These are phyloP conservation scores for Zaprionus gabonicus DNA, from an alignment of 1,140 invertebrate species.

Conservation along the genomic window DNA sequence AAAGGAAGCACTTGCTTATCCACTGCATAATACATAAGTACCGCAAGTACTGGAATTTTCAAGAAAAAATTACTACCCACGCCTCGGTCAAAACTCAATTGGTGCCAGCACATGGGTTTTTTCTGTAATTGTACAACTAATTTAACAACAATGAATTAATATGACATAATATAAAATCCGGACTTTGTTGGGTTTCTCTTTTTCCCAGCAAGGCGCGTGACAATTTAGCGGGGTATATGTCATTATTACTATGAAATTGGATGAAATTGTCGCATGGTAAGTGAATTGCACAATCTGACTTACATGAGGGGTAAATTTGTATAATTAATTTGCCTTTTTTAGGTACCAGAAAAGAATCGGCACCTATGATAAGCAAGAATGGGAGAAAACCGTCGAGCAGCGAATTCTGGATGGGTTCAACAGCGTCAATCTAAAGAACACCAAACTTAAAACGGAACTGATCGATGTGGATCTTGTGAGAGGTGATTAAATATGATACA, in stretches of 20 bases:
- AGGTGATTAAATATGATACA: slow-evolving; percentile 85
- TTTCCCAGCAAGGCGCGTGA: slow-evolving; percentile 45
- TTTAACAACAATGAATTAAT: slow-evolving; percentile 13
- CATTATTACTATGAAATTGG: slow-evolving; percentile 84
- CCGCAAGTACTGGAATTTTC: neutral
- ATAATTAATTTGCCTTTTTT: slow-evolving; percentile 13
- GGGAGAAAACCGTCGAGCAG: slow-evolving; percentile 97
- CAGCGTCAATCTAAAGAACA: slow-evolving; percentile 93
- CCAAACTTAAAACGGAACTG: slow-evolving; percentile 95
- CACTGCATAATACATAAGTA: neutral
- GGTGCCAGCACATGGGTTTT: neutral
- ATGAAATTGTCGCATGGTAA: slow-evolving; percentile 84
- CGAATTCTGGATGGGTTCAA: slow-evolving; percentile 93
- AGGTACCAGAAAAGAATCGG: slow-evolving; percentile 98
- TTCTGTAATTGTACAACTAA: slow-evolving; percentile 16
- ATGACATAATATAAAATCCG: neutral
- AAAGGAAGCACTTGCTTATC: neutral
- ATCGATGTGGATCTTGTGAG: slow-evolving; percentile 98
- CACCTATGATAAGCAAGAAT: slow-evolving; percentile 97
- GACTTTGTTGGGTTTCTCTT: slow-evolving; percentile 10
- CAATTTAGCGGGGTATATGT: slow-evolving; percentile 69
- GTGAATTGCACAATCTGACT: slow-evolving; percentile 22
- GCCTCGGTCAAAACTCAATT: neutral
- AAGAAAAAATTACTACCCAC: neutral
- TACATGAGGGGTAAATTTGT: neutral